Evolutionary conservation across 2,797 vertebrate genomes (phyloP), one percentile per base, ranked within the genome.

Genomic region (Poeciliopsis gracilis): DNA sequence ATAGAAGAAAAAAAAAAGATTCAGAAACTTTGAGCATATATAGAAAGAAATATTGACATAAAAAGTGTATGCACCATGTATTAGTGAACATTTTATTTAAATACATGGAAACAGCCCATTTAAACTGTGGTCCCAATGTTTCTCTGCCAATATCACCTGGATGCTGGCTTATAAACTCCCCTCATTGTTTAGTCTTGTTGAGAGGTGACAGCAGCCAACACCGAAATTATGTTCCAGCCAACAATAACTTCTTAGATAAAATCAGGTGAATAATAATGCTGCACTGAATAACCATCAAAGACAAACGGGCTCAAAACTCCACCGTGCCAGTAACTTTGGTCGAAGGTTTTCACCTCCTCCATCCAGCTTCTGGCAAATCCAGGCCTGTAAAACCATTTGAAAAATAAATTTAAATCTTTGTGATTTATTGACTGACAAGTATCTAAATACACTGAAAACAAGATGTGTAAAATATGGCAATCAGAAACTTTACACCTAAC

Each of bases 361-460:
- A 89, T 77, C 49, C 91, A 90, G 82, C 87, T 91, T 85, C 90
- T 88, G 87, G 87, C 91, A 80, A 95, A 93, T 53, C 89, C 88
- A 41, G 89, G 93, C 82, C 79, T 87, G 88, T 93, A 93, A 89
- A 90, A 95, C 87, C 2, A 79, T 92, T 77, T 90, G 38, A 15
- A 45, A 76, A 46, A 20, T 61, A 30, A 33, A 73, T 69, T 73
- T 51, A n/a, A 79, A 20, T n/a, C 4, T 45, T 41, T 41, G 20
- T 69, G 38, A 79, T 57, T 49, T 30, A 18, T 25, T 10, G 69
- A n/a, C 47, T 38, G 51, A 5, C 33, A 43, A 41, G 66, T 49
- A 30, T 47, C 30, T 47, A 36, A 79, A 47, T 55, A 3, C 28
- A 38, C 25, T 20, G 3, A 72, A 51, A 55, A 43, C 18, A 25